A percentile compares a stretch with the other conserved stretches of the same genome.
Evolutionary conservation across 1,140 invertebrate species (phyloP).

Genomic region (Calosoma granatense): DNA sequence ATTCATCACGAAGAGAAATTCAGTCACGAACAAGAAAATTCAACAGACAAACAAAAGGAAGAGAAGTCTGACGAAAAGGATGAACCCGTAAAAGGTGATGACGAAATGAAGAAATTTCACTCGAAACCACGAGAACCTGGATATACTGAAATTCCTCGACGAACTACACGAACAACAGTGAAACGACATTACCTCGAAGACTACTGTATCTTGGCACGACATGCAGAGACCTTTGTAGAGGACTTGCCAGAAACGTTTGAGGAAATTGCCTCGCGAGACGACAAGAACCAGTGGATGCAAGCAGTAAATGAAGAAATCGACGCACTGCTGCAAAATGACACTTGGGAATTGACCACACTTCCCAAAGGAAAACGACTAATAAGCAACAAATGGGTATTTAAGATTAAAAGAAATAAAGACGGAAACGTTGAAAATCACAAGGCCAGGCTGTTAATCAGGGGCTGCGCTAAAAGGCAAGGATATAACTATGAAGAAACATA

Average conservation of each 20-base stretch:
- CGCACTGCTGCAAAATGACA: slow-evolving; percentile 20
- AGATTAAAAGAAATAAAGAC: slow-evolving; percentile 19
- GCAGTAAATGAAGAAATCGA: slow-evolving; percentile 24
- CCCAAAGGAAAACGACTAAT: slow-evolving; percentile 19
- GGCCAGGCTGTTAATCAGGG: slow-evolving; percentile 30
- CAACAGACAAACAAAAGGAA: too few relatives aligned
- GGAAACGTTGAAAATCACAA: background rate
- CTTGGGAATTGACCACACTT: slow-evolving; percentile 23
- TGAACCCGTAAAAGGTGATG: background rate
- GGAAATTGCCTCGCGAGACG: background rate
- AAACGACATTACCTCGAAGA: slow-evolving; percentile 11
- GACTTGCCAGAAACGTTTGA: background rate
- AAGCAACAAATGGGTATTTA: slow-evolving; percentile 27
- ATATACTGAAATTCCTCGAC: too few relatives aligned
- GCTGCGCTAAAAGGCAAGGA: slow-evolving; percentile 28
- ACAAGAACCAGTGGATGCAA: slow-evolving; percentile 16
- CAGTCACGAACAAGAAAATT: too few relatives aligned
- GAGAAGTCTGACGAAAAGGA: too few relatives aligned
- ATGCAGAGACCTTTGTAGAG: slow-evolving; percentile 23
- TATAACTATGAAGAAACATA: slow-evolving; percentile 34
- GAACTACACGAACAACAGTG: background rate
- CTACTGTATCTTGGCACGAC: slow-evolving; percentile 20
- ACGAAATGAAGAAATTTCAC: background rate
- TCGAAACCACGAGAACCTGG: background rate
- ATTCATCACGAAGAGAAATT: background rate